Evolutionary conservation across 1,140 invertebrate species (phyloP), one percentile per base, ranked within the genome.

Genomic region (Proales similis): DNA sequence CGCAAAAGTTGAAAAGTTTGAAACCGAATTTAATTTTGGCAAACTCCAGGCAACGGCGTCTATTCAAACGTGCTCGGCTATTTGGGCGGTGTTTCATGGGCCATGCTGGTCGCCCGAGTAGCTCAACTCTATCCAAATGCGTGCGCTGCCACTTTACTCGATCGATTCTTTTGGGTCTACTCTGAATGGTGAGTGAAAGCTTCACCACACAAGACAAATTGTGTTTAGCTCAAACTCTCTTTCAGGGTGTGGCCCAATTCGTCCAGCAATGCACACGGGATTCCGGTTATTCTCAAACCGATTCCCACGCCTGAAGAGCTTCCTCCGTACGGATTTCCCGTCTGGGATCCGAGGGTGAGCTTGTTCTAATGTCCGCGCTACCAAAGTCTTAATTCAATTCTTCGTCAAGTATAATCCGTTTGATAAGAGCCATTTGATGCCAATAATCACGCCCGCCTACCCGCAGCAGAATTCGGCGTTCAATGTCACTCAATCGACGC

Each of bases 401-500:
- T n/a, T n/a, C n/a, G n/a, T n/a, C n/a, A n/a, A n/a, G n/a, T n/a
- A n/a, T n/a, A n/a, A 45, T 30, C 39, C 39, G 36, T 29, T 30
- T 20, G 91, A 95, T 75, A 79, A 90, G 43, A 94, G 85, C 79
- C 95, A 99, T 78, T 74, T 97, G 61, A 98, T 99, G 94, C 95
- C 95, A 0, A 98, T 99, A 65, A 98, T 99, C 61, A 99, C 95
- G 0, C 95, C 95, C 2, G 92, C 91, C 4, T 99, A 96, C 79
- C 95, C 95, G 5, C 91, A 98, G 75, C 95, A 99, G 79, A 99
- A 99, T 79, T 96, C 92, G 2, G 98, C 95, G 6, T 98, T 93
- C 72, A 99, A 99, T 71, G 94, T 97, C 2, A 93, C 91, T 0
- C 81, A 82, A 11, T 95, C 91, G 1, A 97, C 92, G 0, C 78